Evolutionary conservation across 2,797 vertebrate species (phyloP).

Genomic region (Helostoma temminkii): DNA sequence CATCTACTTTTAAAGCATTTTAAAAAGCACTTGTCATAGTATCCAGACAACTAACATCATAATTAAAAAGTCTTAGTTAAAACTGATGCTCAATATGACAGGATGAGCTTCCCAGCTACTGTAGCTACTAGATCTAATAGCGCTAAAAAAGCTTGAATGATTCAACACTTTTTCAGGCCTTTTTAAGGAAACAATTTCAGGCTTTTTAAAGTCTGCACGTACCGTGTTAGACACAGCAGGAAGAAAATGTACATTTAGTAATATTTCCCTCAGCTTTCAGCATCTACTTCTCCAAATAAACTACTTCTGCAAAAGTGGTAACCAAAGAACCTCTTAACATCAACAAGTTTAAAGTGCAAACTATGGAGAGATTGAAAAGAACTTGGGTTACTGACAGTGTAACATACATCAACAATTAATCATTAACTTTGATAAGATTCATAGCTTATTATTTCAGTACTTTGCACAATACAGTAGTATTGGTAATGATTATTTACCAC

Average conservation of each 20-base stretch:
- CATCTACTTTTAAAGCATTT: background rate
- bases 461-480: background rate
- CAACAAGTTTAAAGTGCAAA: background rate
- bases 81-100: no score
- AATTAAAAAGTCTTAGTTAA: background rate
- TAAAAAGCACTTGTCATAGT: background rate
- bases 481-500: background rate
- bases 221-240: background rate
- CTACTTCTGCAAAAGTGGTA: conserved; percentile 43
- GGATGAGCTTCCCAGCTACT: no score
- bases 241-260: conserved; percentile 13
- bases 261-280: background rate
- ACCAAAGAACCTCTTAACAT: background rate
- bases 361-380: background rate
- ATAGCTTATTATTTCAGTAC: background rate
- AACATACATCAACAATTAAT: background rate
- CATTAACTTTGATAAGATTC: background rate
- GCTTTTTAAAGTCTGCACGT: background rate
- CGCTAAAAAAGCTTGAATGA: no score
- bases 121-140: no score
- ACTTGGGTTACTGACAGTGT: background rate
- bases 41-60: background rate
- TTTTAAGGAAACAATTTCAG: background rate
- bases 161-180: no score
- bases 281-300: conserved; percentile 48